A percentile compares a stretch with the other conserved stretches of the same genome.
These are phyloP conservation scores for Hippocampus zosterae DNA, from an alignment of 2,113 vertebrate genomes.

Conservation along the genomic window DNA sequence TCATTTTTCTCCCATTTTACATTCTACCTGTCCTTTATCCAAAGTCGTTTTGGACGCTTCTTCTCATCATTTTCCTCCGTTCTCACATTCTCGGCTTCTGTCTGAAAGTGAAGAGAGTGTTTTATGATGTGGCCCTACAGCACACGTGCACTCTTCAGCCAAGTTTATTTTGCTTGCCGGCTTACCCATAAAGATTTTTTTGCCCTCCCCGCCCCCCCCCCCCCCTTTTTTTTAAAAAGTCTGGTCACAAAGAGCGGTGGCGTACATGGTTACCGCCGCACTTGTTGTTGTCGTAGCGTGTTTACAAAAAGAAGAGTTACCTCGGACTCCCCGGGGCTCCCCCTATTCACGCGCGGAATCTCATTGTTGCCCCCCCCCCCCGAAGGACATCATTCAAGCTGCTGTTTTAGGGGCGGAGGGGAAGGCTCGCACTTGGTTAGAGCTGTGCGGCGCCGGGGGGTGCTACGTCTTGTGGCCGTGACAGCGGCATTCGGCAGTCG, in stretches of 20 bases:
- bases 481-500: conserved; percentile 25
- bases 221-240: conserved; percentile 28
- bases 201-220: too few relatives aligned
- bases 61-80: neutral
- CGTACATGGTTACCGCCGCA: conserved; percentile 59
- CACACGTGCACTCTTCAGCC: conserved; percentile 30
- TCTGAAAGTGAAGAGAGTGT: neutral
- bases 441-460: conserved; percentile 38
- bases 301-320: conserved; percentile 63
- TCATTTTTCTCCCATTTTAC: neutral
- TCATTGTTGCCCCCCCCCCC: conserved; percentile 57
- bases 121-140: conserved; percentile 21
- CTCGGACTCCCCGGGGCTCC: conserved; percentile 60
- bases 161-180: conserved; percentile 37
- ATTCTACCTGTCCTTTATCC: neutral
- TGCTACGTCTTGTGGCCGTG: conserved; percentile 47
- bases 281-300: conserved; percentile 56
- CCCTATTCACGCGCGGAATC: conserved; percentile 71
- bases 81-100: neutral
- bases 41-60: neutral
- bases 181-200: conserved; percentile 57
- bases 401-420: conserved; percentile 66
- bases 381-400: conserved; percentile 64
- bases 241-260: conserved; percentile 44
- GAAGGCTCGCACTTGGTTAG: conserved; percentile 64